Base-by-base conservation (phyloP, 2,113 vertebrate species). In the Tautogolabrus adspersus region DNA sequence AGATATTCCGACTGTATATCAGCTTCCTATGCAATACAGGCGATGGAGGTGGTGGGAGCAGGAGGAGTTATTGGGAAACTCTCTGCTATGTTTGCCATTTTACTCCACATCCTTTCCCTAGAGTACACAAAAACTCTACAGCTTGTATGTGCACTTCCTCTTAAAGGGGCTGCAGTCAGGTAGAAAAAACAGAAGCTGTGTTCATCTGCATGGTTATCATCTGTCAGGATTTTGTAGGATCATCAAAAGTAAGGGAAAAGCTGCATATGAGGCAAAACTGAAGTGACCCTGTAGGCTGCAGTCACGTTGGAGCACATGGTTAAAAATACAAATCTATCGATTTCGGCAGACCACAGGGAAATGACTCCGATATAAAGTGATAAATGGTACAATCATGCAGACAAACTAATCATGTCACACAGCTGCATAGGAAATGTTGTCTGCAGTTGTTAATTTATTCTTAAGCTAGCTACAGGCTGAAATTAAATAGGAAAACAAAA, bases 201-300 rank as follows among this genome's bases (percentile, higher is more conserved):
- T 51, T 86, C 57, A 66, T 79, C 46, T 75, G 72, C 19, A 12
- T 30, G 10, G 10, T 78, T 46, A 83, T 75, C 71, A 73, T 78
- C 57, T 55, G 65, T 16, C 16, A 15, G 22, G 8, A 16, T 81
- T 91, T 21, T 79, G 84, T 72, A 72, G 21, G 13, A 63, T 89
- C 87, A 89, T 88, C 85, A 87, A 85, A 83, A 88, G 58, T 79
- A 66, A 61, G 21, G 75, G 13, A 18, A 87, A 81, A 86, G 62
- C 22, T 71, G 77, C 55, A 26, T 57, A 67, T 74, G 74, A 74
- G 16, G 82, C 75, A 78, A 71, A 58, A 81, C 26, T 69, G 8
- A 61, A 77, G 54, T 80, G 23, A 89, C 62, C 77, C 38, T 21
- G 22, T 4, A 62, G 72, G 68, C 79, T 76, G 37, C n/a, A 30